Evolutionary conservation across 2,113 vertebrate species (phyloP).

Genomic region (Coreoperca whiteheadi): DNA sequence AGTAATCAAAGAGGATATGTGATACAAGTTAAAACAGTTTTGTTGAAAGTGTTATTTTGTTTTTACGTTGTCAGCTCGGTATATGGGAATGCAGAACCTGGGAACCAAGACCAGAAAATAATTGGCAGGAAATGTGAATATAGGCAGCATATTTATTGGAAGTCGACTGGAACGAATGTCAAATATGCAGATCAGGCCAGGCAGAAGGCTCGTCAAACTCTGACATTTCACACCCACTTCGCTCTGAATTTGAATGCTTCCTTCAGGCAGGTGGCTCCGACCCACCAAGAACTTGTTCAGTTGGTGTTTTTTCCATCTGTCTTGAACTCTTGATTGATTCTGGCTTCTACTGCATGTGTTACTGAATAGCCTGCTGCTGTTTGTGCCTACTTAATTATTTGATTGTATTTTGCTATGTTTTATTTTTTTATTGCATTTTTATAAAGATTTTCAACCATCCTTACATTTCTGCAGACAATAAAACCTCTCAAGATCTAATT

Average conservation of each 20-base stretch:
- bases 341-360: background rate
- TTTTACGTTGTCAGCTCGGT: slow-evolving; percentile 9
- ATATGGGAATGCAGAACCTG: background rate
- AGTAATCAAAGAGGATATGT: background rate
- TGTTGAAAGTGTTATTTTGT: background rate
- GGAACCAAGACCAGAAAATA: background rate
- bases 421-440: background rate
- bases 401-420: background rate
- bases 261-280: slow-evolving; percentile 22
- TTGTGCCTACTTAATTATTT: background rate
- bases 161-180: slow-evolving; percentile 37
- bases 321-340: slow-evolving; percentile 25
- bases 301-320: background rate
- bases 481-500: background rate
- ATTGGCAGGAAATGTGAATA: slow-evolving; percentile 15
- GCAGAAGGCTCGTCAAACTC: slow-evolving; percentile 26
- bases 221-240: slow-evolving; percentile 57
- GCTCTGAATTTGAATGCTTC: slow-evolving; percentile 51
- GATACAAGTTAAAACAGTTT: background rate
- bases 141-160: slow-evolving; percentile 16
- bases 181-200: slow-evolving; percentile 52
- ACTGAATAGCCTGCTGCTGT: background rate
- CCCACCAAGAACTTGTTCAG: background rate
- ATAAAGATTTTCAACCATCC: background rate
- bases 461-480: background rate